A percentile compares a stretch with the other conserved stretches of the same genome.
Conservation (phyloP, 2,888 invertebrate species). For the Apotomis turbidana region DNA sequence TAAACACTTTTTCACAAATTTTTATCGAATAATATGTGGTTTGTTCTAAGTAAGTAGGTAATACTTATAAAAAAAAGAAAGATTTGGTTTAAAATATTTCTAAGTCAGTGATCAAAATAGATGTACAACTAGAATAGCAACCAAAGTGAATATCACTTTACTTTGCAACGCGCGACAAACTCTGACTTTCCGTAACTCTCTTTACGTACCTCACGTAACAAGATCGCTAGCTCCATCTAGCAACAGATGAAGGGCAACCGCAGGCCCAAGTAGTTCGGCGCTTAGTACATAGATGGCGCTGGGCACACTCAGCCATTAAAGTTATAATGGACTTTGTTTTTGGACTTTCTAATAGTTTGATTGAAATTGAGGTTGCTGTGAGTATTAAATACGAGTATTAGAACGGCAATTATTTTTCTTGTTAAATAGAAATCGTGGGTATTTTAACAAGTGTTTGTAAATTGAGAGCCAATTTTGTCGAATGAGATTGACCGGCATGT, state of each 20-base stretch:
- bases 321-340: slow-evolving; percentile 40
- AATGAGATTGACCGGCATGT: neutral
- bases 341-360: slow-evolving; percentile 38
- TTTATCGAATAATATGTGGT: too few relatives aligned
- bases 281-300: slow-evolving; percentile 24
- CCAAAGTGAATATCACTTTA: too few relatives aligned
- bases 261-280: slow-evolving; percentile 5
- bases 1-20: too few relatives aligned
- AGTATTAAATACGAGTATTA: neutral
- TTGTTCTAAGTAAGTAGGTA: too few relatives aligned
- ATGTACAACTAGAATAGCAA: too few relatives aligned
- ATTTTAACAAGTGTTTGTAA: neutral
- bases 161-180: neutral
- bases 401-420: neutral
- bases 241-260: slow-evolving; percentile 1
- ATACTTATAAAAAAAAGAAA: too few relatives aligned
- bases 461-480: neutral
- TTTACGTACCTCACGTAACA: neutral
- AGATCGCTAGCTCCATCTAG: slow-evolving; percentile 24
- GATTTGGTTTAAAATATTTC: too few relatives aligned
- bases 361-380: slow-evolving; percentile 14
- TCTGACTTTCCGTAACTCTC: slow-evolving; percentile 4
- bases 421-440: neutral
- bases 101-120: too few relatives aligned
- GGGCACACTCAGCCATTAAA: slow-evolving; percentile 1